Percentiles rank a stretch among this genome's conserved stretches.
phyloP scores from a whole-genome alignment of 2,888 invertebrate genomes.

The Torymus aiolomorphi region DNA sequence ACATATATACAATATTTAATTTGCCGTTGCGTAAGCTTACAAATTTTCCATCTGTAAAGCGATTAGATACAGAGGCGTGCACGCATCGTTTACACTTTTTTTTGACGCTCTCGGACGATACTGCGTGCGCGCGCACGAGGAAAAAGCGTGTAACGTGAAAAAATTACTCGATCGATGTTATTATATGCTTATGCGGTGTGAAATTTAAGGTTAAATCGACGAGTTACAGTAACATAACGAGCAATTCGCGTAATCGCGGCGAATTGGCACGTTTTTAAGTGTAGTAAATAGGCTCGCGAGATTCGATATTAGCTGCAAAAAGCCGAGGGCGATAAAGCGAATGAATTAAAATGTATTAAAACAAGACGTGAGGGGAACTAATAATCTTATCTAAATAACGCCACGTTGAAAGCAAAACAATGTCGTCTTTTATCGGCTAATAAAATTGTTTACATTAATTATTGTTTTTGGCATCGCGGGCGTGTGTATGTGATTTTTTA shows the following conservation, averaged over 20 bases:
- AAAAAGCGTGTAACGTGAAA: conserved; percentile 13
- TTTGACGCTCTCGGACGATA: background rate
- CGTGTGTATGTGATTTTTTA: too few species aligned
- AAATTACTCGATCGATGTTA: background rate
- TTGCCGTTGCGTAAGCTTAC: conserved; percentile 41
- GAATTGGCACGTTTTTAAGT: too few species aligned
- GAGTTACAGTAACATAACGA: too few species aligned
- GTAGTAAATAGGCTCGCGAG: too few species aligned
- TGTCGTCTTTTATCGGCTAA: conserved; percentile 36
- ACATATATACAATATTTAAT: background rate
- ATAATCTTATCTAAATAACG: conserved; percentile 47
- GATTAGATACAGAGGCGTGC: conserved; percentile 31
- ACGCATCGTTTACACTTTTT: conserved; percentile 6
- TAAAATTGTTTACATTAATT: conserved; percentile 45
- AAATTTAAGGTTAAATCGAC: too few species aligned
- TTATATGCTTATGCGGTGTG: too few species aligned
- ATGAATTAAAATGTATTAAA: conserved; percentile 41
- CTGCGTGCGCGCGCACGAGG: conserved; percentile 12
- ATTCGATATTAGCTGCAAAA: too few species aligned
- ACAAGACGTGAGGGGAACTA: conserved; percentile 24
- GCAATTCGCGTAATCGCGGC: too few species aligned
- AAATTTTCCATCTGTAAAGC: conserved; percentile 44
- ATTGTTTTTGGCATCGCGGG: conserved; percentile 8
- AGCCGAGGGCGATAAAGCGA: background rate
- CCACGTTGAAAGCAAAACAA: conserved; percentile 50